These are phyloP conservation scores for Amphilophus citrinellus DNA, from an alignment of 2,113 vertebrate species.

Conservation along the genomic window DNA sequence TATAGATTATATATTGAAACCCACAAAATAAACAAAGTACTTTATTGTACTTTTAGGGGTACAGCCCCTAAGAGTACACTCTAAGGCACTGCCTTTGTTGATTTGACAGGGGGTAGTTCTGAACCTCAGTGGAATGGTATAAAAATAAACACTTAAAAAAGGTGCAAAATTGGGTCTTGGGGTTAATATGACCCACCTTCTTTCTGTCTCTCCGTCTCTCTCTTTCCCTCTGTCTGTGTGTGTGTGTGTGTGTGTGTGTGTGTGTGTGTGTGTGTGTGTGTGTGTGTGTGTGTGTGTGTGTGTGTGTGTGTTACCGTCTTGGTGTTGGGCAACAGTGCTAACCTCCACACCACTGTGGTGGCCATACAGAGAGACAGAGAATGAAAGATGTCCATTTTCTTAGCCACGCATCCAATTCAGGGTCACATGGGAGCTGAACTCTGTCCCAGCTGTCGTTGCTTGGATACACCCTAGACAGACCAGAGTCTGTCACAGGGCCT, in stretches of 20 bases:
- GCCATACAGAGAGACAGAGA: background rate
- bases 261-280: too few species aligned
- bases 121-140: background rate
- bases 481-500: background rate
- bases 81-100: background rate
- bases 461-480: background rate
- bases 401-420: background rate
- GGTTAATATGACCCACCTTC: background rate
- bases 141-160: background rate
- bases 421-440: background rate
- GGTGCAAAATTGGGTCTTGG: background rate
- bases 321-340: background rate
- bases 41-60: background rate
- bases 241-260: too few species aligned
- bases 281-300: too few species aligned
- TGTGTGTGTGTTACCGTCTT: too few species aligned
- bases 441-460: background rate
- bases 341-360: background rate
- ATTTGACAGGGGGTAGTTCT: background rate
- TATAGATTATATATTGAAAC: background rate
- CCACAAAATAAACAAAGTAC: background rate
- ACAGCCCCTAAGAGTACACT: background rate
- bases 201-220: too few species aligned
- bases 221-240: too few species aligned
- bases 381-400: background rate